Evolutionary conservation across 1,140 invertebrate species (phyloP).

Genomic region (Monomorium pharaonis): DNA sequence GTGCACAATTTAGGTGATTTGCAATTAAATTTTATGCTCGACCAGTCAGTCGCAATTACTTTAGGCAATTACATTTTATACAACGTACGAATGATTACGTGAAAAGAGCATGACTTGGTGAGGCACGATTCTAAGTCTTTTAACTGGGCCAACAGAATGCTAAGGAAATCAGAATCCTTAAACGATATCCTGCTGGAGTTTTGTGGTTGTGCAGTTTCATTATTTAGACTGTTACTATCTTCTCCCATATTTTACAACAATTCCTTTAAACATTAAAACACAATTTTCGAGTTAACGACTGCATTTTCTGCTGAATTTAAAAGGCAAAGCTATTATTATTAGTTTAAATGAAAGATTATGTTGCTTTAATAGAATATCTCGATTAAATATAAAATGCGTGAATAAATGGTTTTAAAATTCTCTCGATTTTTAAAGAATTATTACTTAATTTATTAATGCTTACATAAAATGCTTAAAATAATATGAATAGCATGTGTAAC

Average conservation of each 20-base stretch:
- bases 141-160: constrained; percentile 16
- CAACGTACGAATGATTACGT: not conserved
- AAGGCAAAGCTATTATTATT: not conserved
- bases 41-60: not conserved
- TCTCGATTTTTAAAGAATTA: no score
- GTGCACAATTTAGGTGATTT: not conserved
- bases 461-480: not conserved
- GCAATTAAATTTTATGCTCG: not conserved
- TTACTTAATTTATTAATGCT: no score
- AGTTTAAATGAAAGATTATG: not conserved
- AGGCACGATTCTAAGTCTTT: constrained; percentile 19
- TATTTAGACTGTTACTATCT: not conserved
- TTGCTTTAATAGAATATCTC: not conserved
- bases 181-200: not conserved
- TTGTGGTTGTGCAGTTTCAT: not conserved
- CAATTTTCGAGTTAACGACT: not conserved
- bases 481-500: not conserved
- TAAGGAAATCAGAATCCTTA: not conserved
- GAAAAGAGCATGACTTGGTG: not conserved
- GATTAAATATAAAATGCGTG: not conserved
- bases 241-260: not conserved
- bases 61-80: constrained; percentile 3
- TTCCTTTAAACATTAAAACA: not conserved
- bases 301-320: not conserved
- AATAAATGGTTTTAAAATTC: not conserved